Conservation (phyloP, 2,797 vertebrate species). For the Arrhamphus sclerolepis region DNA sequence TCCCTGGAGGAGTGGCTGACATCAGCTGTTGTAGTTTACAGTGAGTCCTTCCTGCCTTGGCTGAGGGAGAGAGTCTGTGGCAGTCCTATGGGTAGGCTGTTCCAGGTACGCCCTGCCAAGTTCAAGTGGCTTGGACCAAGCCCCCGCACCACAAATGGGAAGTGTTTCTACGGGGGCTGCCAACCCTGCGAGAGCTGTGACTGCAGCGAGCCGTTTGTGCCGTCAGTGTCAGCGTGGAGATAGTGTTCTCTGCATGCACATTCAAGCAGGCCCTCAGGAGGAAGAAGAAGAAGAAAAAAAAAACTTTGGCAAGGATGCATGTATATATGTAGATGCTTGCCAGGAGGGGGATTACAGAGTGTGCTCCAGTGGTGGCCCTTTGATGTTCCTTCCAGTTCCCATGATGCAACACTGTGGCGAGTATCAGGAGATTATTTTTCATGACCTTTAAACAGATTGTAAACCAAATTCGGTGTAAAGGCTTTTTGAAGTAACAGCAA, state of each 20-base stretch:
- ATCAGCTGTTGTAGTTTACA: constrained; percentile 63
- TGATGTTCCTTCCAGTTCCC: constrained; percentile 68
- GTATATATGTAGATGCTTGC: constrained; percentile 62
- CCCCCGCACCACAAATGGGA: constrained; percentile 72
- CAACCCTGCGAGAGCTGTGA: constrained; percentile 63
- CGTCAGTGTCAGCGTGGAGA: constrained; percentile 50
- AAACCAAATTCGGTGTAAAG: constrained; percentile 26
- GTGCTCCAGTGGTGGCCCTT: constrained; percentile 61
- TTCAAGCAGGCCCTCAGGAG: constrained; percentile 31
- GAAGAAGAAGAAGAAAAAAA: constrained; percentile 11
- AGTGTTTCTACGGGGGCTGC: constrained; percentile 73
- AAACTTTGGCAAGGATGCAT: constrained; percentile 35
- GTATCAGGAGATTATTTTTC: constrained; percentile 57
- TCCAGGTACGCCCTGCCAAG: constrained; percentile 81
- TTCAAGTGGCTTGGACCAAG: constrained; percentile 81
- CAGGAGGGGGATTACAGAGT: constrained; percentile 63
- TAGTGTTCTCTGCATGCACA: constrained; percentile 45
- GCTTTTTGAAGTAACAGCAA: constrained; percentile 23
- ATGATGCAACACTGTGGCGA: constrained; percentile 65
- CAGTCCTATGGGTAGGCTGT: constrained; percentile 71
- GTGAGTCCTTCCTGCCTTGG: constrained; percentile 55
- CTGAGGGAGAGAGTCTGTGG: constrained; percentile 61
- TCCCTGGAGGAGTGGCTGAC: constrained; percentile 53
- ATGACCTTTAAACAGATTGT: constrained; percentile 50
- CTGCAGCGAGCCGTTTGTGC: constrained; percentile 45